Percentiles rank a stretch among this genome's conserved stretches.
Evolutionary conservation across 2,113 vertebrate genomes (phyloP).

Genomic region (Myotis brandtii): DNA sequence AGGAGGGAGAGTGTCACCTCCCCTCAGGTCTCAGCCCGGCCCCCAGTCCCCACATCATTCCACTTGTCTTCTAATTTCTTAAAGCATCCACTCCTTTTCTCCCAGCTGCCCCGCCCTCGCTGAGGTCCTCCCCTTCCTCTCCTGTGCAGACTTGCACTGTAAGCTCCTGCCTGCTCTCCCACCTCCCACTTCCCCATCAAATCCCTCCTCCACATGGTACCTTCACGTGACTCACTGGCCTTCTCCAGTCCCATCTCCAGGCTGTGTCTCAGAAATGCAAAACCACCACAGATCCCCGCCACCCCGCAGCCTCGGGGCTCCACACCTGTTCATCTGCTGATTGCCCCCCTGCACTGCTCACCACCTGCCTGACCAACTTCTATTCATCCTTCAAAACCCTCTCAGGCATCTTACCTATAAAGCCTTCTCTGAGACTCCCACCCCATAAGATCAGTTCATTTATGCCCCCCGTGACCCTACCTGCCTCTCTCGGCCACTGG

Average conservation of each 20-base stretch:
- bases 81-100: not conserved
- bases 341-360: no score
- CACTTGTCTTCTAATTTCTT: no score
- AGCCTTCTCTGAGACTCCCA: no score
- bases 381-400: no score
- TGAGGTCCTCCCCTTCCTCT: not conserved
- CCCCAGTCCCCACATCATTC: not conserved
- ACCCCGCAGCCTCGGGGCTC: not conserved
- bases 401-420: no score
- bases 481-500: no score
- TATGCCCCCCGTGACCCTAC: no score
- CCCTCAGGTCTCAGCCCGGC: not conserved
- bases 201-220: accelerated
- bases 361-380: no score
- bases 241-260: accelerated
- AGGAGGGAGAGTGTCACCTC: not conserved
- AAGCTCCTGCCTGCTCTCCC: not conserved
- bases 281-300: not conserved
- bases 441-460: no score
- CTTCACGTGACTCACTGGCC: accelerated
- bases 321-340: no score
- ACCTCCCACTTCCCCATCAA: accelerated
- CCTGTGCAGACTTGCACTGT: not conserved
- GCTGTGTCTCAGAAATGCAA: accelerated
- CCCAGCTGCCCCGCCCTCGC: accelerated